These are phyloP conservation scores for Apogon hyalosoma DNA, from an alignment of 2,797 vertebrate genomes.

Conservation along the genomic window DNA sequence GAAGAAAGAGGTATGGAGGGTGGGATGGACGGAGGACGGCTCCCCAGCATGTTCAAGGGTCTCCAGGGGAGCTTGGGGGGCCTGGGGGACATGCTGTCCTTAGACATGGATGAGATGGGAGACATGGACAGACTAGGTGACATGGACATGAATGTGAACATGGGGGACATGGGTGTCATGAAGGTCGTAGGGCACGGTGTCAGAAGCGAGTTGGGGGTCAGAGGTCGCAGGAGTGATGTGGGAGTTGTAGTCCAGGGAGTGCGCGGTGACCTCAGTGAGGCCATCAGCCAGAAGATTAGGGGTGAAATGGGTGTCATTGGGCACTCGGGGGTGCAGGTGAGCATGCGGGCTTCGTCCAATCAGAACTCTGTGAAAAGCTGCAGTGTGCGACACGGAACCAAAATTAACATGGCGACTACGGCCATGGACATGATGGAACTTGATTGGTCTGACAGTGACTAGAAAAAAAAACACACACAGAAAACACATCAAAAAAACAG, in stretches of 20 bases:
- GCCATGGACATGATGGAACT: conserved; percentile 95
- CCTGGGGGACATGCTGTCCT: conserved; percentile 91
- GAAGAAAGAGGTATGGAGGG: conserved; percentile 87
- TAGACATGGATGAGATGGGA: conserved; percentile 79
- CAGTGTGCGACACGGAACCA: conserved; percentile 94
- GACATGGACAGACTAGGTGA: conserved; percentile 91
- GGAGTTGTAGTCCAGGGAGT: conserved; percentile 76
- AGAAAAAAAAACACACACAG: conserved; percentile 40
- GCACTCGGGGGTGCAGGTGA: conserved; percentile 95
- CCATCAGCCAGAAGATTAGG: conserved; percentile 74
- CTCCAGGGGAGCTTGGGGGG: conserved; percentile 85
- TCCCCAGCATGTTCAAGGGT: conserved; percentile 87
- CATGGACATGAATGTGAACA: conserved; percentile 86
- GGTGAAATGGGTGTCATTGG: conserved; percentile 74
- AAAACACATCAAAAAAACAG: conserved; percentile 29
- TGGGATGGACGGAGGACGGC: conserved; percentile 89
- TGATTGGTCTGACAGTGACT: conserved; percentile 92
- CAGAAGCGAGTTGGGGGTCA: conserved; percentile 72
- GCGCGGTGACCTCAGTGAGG: conserved; percentile 68
- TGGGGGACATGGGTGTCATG: conserved; percentile 68
- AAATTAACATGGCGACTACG: conserved; percentile 92
- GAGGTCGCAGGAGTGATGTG: conserved; percentile 68
- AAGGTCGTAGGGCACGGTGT: conserved; percentile 71
- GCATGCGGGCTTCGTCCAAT: conserved; percentile 93
- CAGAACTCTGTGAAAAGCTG: conserved; percentile 98